Base-by-base conservation (phyloP, 2,113 vertebrate genomes). In the Gambusia affinis region DNA sequence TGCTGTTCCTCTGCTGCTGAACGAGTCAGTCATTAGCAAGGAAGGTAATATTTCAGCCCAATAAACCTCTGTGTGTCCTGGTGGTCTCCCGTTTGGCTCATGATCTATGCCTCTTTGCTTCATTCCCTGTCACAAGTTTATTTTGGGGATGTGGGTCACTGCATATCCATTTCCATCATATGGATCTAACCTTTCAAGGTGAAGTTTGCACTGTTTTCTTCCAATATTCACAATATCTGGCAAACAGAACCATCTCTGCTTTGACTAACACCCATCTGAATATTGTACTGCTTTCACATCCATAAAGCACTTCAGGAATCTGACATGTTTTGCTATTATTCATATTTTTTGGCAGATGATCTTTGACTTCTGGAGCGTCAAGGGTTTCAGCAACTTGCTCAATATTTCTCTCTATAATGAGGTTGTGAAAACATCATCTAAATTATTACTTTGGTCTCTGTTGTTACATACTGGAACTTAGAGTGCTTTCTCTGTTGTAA, bases 11-110 rank as follows among this genome's bases (percentile, higher is more conserved):
- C 90, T 93, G 87, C 93, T 94, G 95, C 94, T 92, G 93, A 91
- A 83, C 92, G 92, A 94, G 95, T 92, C 76, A 94, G 92, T 96
- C 94, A 93, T 95, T 95, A 94, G 94, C 90, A 90, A 93, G 62
- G 65, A 94, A 95, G 93, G 90, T 96, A 95, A 95, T 95, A 95
- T 96, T 95, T 96, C 94, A 94, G 93, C 90, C 94, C 92, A 94
- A 95, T 96, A 95, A 95, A 95, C 92, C 90, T 88, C 90, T 94
- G 65, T 82, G 80, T 88, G 73, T 93, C 94, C 94, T 94, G 96
- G 95, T 97, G 95, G 96, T 97, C 96, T 90, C 90, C 75, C 47
- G 11, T 89, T 94, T 93, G 87, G 85, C 81, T 77, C 77, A 6
- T 15, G 80, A 76, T 86, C 70, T 75, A 74, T 80, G 72, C 85